Evolutionary conservation across 2,888 invertebrate species (phyloP).

Genomic region (Dynastes hyllus): DNA sequence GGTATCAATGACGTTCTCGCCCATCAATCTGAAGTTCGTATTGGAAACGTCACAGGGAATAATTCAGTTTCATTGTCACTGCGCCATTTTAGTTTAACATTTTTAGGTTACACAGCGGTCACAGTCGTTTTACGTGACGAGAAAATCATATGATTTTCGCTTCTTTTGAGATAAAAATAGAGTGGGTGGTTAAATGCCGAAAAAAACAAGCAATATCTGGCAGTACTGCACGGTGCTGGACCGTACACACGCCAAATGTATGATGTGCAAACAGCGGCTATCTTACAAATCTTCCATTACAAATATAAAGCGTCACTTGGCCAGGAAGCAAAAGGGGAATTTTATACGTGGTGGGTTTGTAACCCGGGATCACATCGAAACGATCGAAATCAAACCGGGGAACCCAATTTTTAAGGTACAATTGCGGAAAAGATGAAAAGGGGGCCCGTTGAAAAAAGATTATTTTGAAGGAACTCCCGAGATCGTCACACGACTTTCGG

Average conservation of each 20-base stretch:
- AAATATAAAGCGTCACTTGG: slow-evolving; percentile 43
- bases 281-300: slow-evolving; percentile 44
- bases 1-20: not conserved
- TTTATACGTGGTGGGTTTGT: not conserved
- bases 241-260: slow-evolving; percentile 24
- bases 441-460: not conserved
- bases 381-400: slow-evolving; percentile 42
- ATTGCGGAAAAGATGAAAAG: slow-evolving; percentile 17
- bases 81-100: not conserved
- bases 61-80: slow-evolving; percentile 11
- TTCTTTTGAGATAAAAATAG: not conserved
- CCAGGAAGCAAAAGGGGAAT: too few species aligned
- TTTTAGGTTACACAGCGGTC: slow-evolving; percentile 10
- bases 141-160: slow-evolving; percentile 46
- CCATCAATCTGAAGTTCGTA: not conserved
- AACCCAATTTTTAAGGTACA: too few species aligned
- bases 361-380: slow-evolving; percentile 24
- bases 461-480: not conserved
- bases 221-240: slow-evolving; percentile 37
- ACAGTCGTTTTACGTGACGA: slow-evolving; percentile 30
- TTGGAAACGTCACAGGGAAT: slow-evolving; percentile 1
- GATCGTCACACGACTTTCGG: slow-evolving; percentile 16
- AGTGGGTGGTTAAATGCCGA: slow-evolving; percentile 7
- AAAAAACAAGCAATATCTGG: slow-evolving; percentile 39
- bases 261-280: slow-evolving; percentile 29